Base-by-base conservation (phyloP, 1,140 invertebrate genomes). In the Myzus persicae region DNA sequence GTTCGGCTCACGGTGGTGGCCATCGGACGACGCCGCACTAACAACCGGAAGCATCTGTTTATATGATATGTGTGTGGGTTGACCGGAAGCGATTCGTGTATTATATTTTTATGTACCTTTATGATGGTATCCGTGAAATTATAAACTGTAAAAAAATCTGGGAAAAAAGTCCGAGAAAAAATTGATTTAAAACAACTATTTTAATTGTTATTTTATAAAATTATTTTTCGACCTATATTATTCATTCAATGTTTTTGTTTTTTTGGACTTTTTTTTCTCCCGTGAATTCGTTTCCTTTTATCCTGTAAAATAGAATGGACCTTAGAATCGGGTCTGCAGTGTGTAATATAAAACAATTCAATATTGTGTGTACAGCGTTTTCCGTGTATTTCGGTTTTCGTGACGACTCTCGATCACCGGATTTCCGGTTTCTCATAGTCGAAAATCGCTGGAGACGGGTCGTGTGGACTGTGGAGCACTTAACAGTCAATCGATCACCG, bases 11-110 rank as follows among this genome's bases (percentile, higher is more conserved):
- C 76, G 81, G 59, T 1, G 31, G 59, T 36, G 46, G 91, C 18
- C 91, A 81, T 81, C 46, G 81, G 36, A 82, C 91, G 31, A 84
- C 91, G 81, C 91, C 91, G 22, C 91, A 46, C 24, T 91, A 81
- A 38, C 38, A 6, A 14, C 87, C n/a, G 87, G 48, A 89, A 48
- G 6, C 24, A 31, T 67, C 26, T 31, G 22, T 67, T 11, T 11
- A 31, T 31, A 31, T 31, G 9, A 4, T 18, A 31, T 31, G 59
- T 18, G 59, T 31, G 31, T 4, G 0, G 0, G 2, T 59, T 31
- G 26, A 14, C 31, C 59, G 59, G 59, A 76, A 76, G n/a, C 59
- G 59, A 76, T 76, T 76, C 59, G 59, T 76, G 59, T 76, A 76
- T n/a, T n/a, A 76, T 76, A 76, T n/a, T 67, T 67, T 31, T 67